Percentiles rank a stretch among this genome's conserved stretches.
These are phyloP conservation scores for Polyploca ridens DNA, from an alignment of 2,888 invertebrate genomes.

Conservation along the genomic window DNA sequence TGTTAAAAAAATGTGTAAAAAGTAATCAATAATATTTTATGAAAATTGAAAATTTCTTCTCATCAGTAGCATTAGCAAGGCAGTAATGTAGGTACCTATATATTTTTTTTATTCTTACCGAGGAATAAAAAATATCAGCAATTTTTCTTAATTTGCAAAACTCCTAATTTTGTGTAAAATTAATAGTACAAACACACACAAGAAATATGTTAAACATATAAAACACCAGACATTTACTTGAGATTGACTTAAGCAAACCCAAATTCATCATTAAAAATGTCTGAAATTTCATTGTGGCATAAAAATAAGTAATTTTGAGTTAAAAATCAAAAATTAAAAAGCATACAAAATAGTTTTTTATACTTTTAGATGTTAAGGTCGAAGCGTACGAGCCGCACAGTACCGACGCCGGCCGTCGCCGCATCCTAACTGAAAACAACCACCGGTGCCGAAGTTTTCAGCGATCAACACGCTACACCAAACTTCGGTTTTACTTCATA, in stretches of 20 bases:
- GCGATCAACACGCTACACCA: constrained; percentile 50
- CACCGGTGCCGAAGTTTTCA: constrained; percentile 60
- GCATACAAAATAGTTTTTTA: constrained; percentile 13
- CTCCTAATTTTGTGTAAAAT: too few species aligned
- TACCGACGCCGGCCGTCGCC: constrained; percentile 71
- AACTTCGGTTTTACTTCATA: constrained; percentile 46
- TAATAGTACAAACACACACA: not conserved
- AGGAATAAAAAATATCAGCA: too few species aligned
- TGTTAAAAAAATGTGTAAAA: too few species aligned
- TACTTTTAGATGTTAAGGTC: constrained; percentile 25
- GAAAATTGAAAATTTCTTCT: too few species aligned
- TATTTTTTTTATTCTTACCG: too few species aligned
- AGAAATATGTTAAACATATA: not conserved
- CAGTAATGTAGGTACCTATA: too few species aligned
- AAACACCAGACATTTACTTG: not conserved
- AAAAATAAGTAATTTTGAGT: not conserved
- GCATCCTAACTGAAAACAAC: constrained; percentile 66
- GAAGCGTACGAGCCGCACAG: constrained; percentile 42
- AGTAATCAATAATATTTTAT: too few species aligned
- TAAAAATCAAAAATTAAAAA: not conserved
- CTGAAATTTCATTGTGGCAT: not conserved
- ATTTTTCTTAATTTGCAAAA: too few species aligned
- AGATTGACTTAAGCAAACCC: not conserved
- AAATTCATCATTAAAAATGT: not conserved
- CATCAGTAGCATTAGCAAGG: too few species aligned